Conservation (phyloP, 2,888 invertebrate species). For the Athetis lepigone region DNA sequence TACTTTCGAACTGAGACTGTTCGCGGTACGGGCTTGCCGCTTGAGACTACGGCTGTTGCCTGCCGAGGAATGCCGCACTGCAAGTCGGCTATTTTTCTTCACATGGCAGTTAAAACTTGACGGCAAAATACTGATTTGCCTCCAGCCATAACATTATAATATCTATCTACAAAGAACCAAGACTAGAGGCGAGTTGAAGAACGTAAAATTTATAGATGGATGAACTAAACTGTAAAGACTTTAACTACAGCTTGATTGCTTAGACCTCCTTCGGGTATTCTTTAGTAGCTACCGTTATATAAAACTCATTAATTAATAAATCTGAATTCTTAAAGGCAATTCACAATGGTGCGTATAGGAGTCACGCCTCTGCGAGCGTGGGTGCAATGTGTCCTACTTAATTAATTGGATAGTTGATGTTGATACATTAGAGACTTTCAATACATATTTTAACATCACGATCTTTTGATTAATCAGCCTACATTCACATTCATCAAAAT, state of each 20-base stretch:
- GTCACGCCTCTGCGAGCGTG: neutral
- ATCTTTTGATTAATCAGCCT: neutral
- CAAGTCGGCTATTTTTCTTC: constrained; percentile 83
- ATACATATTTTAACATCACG: neutral
- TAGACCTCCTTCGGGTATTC: constrained; percentile 54
- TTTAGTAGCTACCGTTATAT: constrained; percentile 49
- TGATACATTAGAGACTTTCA: neutral
- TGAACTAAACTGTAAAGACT: constrained; percentile 23
- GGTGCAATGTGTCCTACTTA: constrained; percentile 1
- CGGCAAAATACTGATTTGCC: constrained; percentile 65
- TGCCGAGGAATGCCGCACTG: constrained; percentile 82
- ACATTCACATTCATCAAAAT: neutral
- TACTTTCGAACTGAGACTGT: constrained; percentile 85
- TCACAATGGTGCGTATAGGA: neutral
- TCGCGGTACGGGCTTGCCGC: constrained; percentile 29
- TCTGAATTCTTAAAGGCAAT: constrained; percentile 6
- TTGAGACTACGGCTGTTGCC: constrained; percentile 59
- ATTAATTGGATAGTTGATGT: constrained; percentile 12
- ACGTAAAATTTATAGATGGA: constrained; percentile 39
- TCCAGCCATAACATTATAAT: constrained; percentile 48
- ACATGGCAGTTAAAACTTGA: constrained; percentile 76
- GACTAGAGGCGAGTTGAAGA: constrained; percentile 33
- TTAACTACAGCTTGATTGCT: constrained; percentile 51
- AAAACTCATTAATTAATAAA: constrained; percentile 42
- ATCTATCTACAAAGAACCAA: constrained; percentile 43